A percentile compares a stretch with the other conserved stretches of the same genome.
These are phyloP conservation scores for Emydocephalus ijimae DNA, from an alignment of 2,113 vertebrate species.

Conservation along the genomic window DNA sequence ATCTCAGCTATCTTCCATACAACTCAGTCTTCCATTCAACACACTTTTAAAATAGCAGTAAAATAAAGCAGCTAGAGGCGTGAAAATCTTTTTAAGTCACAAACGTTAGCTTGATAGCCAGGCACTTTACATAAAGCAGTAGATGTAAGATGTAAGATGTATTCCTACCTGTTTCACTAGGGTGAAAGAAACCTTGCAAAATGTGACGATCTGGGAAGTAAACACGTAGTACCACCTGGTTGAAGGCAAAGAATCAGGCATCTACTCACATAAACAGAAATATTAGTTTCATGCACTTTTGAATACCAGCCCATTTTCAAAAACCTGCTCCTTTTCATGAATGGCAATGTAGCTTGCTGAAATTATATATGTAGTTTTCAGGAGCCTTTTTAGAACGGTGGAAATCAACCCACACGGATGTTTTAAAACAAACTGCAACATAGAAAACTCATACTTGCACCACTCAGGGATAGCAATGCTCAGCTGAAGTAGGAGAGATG, in stretches of 20 bases:
- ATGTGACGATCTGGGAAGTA: slow-evolving; percentile 89
- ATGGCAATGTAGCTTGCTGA: not conserved
- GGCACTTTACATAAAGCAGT: not conserved
- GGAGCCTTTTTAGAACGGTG: not conserved
- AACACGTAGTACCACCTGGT: slow-evolving; percentile 87
- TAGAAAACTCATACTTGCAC: not conserved
- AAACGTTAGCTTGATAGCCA: not conserved
- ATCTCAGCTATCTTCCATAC: not conserved
- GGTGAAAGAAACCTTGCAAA: slow-evolving; percentile 89
- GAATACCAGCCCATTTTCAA: not conserved
- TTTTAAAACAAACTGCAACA: not conserved
- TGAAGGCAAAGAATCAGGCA: slow-evolving; percentile 31
- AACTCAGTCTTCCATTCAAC: not conserved
- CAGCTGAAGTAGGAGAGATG: not conserved
- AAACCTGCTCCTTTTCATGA: not conserved
- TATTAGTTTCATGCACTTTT: not conserved
- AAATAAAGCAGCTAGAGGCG: not conserved
- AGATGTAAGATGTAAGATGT: not conserved
- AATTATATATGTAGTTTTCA: not conserved
- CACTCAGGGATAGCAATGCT: not conserved
- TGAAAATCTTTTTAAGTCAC: not conserved
- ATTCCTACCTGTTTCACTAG: slow-evolving; percentile 83
- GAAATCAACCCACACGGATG: not conserved
- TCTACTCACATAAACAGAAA: not conserved
- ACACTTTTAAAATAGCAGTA: not conserved